A percentile compares a stretch with the other conserved stretches of the same genome.
Conservation (phyloP, 2,888 invertebrate genomes). For the Calameuta filiformis region DNA sequence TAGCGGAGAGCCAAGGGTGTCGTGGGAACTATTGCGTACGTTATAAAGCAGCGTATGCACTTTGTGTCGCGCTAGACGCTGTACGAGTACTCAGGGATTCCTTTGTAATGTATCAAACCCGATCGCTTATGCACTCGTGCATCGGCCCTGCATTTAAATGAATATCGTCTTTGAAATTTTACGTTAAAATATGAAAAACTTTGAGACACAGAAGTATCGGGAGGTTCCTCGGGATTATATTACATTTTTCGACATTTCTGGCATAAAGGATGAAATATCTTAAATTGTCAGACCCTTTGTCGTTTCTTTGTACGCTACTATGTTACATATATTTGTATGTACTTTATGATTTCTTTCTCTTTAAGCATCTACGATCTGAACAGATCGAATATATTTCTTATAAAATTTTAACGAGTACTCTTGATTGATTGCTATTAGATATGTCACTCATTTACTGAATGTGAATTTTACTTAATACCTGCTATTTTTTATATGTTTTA, state of each 20-base stretch:
- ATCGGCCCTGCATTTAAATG: background rate
- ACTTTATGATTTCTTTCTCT: background rate
- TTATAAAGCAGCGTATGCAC: slow-evolving; percentile 47
- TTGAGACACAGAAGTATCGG: background rate
- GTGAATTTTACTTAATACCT: background rate
- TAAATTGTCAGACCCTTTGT: too few relatives aligned
- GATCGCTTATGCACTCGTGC: background rate
- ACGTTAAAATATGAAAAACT: background rate
- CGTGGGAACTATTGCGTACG: slow-evolving; percentile 56
- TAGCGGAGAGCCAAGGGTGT: slow-evolving; percentile 42
- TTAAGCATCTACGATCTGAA: background rate
- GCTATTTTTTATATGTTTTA: background rate
- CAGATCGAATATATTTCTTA: background rate
- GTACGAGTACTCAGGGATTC: slow-evolving; percentile 34
- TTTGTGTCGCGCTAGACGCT: slow-evolving; percentile 26
- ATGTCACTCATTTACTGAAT: background rate
- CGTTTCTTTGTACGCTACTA: too few relatives aligned
- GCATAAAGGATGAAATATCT: too few relatives aligned
- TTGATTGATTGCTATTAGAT: background rate
- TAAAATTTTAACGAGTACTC: background rate
- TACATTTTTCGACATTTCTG: too few relatives aligned
- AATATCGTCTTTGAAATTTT: background rate
- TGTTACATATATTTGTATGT: too few relatives aligned
- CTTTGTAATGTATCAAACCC: slow-evolving; percentile 30
- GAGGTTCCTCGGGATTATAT: too few relatives aligned